phyloP scores from a whole-genome alignment of 2,888 invertebrate genomes.

The Drosophila emarginata region DNA sequence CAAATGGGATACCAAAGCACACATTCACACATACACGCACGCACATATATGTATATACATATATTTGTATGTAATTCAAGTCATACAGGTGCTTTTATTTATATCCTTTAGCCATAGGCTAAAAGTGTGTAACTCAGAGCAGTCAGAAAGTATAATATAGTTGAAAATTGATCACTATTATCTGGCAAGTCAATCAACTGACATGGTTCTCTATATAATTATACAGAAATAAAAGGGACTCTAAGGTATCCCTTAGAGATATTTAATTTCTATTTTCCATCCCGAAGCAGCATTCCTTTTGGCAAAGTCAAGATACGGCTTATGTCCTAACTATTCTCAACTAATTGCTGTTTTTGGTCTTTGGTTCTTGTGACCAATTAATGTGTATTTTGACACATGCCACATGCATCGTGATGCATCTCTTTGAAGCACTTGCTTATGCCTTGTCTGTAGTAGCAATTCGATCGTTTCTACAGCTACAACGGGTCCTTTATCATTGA shows the following conservation, averaged over 20 bases:
- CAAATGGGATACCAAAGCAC: conserved; percentile 5
- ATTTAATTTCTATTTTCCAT: no score
- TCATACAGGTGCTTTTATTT: neutral
- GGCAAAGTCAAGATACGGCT: no score
- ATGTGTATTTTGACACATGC: neutral
- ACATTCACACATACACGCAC: neutral
- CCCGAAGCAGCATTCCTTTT: no score
- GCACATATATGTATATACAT: neutral
- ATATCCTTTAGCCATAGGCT: neutral
- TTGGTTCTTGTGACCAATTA: no score
- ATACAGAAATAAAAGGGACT: no score
- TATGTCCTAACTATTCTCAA: no score
- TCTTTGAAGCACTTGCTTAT: neutral
- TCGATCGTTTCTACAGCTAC: neutral
- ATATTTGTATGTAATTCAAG: neutral
- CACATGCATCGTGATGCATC: neutral
- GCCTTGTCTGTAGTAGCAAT: neutral
- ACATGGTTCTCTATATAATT: no score
- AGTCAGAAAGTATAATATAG: neutral
- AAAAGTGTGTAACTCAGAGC: neutral
- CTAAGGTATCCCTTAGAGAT: no score
- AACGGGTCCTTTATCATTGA: neutral
- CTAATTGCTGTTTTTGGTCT: no score
- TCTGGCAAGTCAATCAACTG: no score
- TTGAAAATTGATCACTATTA: no score